These are phyloP conservation scores for Oasisia sp. DNA, from an alignment of 2,888 invertebrate species.

Conservation along the genomic window DNA sequence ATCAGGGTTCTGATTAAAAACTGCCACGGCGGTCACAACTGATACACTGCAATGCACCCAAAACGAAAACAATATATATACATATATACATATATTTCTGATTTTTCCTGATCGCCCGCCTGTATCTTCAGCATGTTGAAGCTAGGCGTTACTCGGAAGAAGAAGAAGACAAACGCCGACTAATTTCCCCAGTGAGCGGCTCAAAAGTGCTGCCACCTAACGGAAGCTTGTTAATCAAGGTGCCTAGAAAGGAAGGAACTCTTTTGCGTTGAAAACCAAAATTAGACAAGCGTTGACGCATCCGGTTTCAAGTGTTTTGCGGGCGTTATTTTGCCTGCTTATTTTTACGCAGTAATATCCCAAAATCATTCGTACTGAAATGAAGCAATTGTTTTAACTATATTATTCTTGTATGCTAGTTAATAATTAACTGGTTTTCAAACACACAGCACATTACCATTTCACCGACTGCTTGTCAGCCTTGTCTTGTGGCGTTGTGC, in stretches of 20 bases:
- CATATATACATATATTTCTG: too few species aligned
- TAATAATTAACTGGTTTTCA: not conserved
- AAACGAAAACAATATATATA: too few species aligned
- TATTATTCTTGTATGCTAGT: not conserved
- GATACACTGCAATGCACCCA: too few species aligned
- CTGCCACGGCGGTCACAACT: too few species aligned
- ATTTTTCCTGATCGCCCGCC: too few species aligned
- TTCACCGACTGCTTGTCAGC: not conserved
- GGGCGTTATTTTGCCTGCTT: not conserved
- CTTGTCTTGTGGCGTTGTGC: not conserved
- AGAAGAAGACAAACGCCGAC: too few species aligned
- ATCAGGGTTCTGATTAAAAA: too few species aligned
- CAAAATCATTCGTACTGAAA: not conserved
- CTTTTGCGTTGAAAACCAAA: not conserved
- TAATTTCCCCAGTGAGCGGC: too few species aligned
- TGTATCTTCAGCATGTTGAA: too few species aligned
- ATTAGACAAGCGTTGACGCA: not conserved
- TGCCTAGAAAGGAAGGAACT: not conserved
- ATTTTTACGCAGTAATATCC: not conserved
- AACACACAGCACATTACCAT: not conserved
- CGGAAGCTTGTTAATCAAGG: too few species aligned
- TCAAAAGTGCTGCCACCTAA: too few species aligned
- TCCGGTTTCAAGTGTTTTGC: slow-evolving; percentile 1
- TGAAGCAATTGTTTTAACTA: not conserved
- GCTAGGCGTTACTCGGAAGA: too few species aligned